Conservation (phyloP, 2,888 invertebrate genomes). For the Bellardia bayeri region DNA sequence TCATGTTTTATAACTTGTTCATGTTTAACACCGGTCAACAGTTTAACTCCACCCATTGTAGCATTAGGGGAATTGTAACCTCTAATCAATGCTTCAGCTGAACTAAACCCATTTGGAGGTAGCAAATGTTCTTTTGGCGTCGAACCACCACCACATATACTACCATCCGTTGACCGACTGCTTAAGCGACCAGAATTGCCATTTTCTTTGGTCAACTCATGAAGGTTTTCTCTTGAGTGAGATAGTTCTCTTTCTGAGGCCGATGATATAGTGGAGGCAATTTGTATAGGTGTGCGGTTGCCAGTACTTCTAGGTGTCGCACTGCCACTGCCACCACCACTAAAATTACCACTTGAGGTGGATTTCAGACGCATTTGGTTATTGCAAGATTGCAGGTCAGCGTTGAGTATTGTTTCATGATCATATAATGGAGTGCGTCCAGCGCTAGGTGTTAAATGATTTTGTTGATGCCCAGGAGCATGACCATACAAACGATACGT, state of each 20-base stretch:
- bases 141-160: conserved; percentile 72
- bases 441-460: conserved; percentile 66
- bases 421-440: conserved; percentile 75
- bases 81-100: conserved; percentile 38
- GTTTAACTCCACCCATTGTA: conserved; percentile 65
- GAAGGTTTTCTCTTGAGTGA: conserved; percentile 74
- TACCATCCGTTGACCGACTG: conserved; percentile 77
- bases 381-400: conserved; percentile 74
- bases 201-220: conserved; percentile 59
- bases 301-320: conserved; percentile 75
- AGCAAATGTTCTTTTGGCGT: conserved; percentile 78
- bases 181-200: conserved; percentile 76
- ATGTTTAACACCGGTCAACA: conserved; percentile 78
- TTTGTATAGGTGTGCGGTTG: conserved; percentile 70
- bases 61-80: conserved; percentile 72
- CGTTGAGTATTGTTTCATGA: conserved; percentile 75
- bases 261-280: conserved; percentile 34
- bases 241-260: conserved; percentile 69
- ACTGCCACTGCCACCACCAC: conserved; percentile 68
- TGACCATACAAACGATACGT: conserved; percentile 77
- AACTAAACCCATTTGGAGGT: conserved; percentile 73
- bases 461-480: conserved; percentile 63
- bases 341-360: conserved; percentile 54
- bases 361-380: conserved; percentile 74
- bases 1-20: conserved; percentile 80